phyloP scores from a whole-genome alignment of 2,888 invertebrate genomes.

The Entomobrya proxima region DNA sequence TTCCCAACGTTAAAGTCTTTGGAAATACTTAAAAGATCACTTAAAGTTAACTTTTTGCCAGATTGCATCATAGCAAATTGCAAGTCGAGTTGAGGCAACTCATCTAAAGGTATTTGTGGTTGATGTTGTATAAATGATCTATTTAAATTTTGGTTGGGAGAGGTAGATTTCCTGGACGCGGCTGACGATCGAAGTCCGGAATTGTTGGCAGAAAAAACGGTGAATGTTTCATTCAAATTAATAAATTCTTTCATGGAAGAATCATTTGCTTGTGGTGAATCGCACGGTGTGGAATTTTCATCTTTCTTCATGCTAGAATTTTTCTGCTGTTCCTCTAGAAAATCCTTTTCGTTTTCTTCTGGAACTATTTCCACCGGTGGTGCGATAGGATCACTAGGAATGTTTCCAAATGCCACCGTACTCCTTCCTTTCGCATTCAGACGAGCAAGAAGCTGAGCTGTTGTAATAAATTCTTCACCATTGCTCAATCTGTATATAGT shows the following conservation, averaged over 20 bases:
- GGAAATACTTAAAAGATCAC: slow-evolving; percentile 67
- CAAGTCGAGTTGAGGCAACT: slow-evolving; percentile 22
- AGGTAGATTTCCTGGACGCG: background rate
- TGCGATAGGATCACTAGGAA: background rate
- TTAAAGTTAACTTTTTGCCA: slow-evolving; percentile 70
- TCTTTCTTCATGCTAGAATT: background rate
- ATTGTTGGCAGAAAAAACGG: slow-evolving; percentile 34
- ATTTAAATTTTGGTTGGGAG: slow-evolving; percentile 17
- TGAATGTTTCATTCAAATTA: slow-evolving; percentile 59
- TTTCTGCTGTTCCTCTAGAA: slow-evolving; percentile 29
- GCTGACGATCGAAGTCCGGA: background rate
- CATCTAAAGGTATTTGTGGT: background rate
- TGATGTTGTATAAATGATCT: slow-evolving; percentile 16
- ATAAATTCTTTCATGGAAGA: slow-evolving; percentile 10
- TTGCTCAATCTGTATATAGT: slow-evolving; percentile 86
- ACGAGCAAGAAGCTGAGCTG: slow-evolving; percentile 86
- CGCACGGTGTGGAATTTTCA: slow-evolving; percentile 3
- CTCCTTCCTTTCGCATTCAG: slow-evolving; percentile 59
- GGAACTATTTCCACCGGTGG: slow-evolving; percentile 21
- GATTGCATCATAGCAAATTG: slow-evolving; percentile 52
- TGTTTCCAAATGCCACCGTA: slow-evolving; percentile 53
- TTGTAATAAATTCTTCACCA: slow-evolving; percentile 91
- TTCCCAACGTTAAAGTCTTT: slow-evolving; percentile 68
- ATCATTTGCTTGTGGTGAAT: background rate
- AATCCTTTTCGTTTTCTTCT: slow-evolving; percentile 33